Evolutionary conservation across 2,797 vertebrate species (phyloP).

Genomic region (Adelosebastes latens): DNA sequence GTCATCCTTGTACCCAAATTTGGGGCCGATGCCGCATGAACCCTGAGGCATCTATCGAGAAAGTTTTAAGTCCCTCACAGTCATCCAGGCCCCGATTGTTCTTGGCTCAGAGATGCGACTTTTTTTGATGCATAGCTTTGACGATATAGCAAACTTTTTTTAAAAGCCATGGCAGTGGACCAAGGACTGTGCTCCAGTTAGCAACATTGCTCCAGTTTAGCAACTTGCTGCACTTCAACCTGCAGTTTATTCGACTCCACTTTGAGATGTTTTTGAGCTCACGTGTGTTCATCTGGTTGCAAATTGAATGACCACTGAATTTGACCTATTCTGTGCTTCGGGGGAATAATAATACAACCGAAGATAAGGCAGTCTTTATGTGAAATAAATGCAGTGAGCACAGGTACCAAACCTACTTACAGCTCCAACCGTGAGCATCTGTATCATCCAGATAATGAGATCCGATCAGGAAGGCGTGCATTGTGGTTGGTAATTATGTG

Average conservation of each 20-base stretch:
- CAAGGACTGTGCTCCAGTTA: slow-evolving; percentile 66
- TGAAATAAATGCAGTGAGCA: background rate
- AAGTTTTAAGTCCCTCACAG: slow-evolving; percentile 22
- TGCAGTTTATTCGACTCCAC: background rate
- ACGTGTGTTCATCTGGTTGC: background rate
- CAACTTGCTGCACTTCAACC: slow-evolving; percentile 26
- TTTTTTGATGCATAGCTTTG: slow-evolving; percentile 46
- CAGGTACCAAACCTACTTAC: background rate
- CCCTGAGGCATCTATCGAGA: slow-evolving; percentile 2
- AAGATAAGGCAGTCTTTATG: background rate
- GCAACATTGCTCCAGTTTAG: slow-evolving; percentile 63
- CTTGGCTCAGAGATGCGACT: slow-evolving; percentile 46
- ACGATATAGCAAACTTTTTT: slow-evolving; percentile 51
- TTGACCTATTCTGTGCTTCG: background rate
- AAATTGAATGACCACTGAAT: background rate
- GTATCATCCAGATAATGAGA: slow-evolving; percentile 19
- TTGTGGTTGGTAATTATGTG: background rate
- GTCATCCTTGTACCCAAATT: slow-evolving; percentile 28
- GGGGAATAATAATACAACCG: background rate
- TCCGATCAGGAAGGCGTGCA: background rate
- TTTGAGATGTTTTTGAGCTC: background rate
- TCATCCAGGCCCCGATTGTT: slow-evolving; percentile 35
- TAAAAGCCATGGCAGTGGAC: slow-evolving; percentile 40
- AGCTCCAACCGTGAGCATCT: background rate
- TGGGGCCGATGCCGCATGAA: slow-evolving; percentile 1